phyloP scores from a whole-genome alignment of 2,797 vertebrate genomes.

The Champsocephalus esox region DNA sequence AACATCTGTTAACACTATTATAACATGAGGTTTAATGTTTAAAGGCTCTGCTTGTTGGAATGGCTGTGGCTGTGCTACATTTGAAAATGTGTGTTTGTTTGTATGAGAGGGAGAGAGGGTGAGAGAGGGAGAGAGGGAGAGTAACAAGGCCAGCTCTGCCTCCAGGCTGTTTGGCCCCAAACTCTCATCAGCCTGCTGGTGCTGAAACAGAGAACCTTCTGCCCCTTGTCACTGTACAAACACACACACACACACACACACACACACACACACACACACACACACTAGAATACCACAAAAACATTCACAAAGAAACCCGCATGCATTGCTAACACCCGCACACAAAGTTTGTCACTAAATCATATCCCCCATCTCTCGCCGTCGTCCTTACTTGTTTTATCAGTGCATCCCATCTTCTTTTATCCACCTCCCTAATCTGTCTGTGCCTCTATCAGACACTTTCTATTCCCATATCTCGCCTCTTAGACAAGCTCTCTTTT shows the following conservation, averaged over 20 bases:
- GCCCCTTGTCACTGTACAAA: conserved; percentile 62
- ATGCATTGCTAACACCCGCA: conserved; percentile 33
- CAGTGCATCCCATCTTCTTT: conserved; percentile 72
- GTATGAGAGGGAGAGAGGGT: conserved; percentile 27
- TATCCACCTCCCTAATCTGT: conserved; percentile 77
- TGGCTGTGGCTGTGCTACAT: conserved; percentile 36
- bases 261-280: conserved; percentile 17
- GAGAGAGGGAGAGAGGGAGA: not conserved
- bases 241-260: conserved; percentile 29
- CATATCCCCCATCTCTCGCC: conserved; percentile 61
- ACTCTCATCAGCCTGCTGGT: conserved; percentile 84
- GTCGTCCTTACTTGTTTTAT: conserved; percentile 72
- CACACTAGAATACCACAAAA: too few relatives aligned
- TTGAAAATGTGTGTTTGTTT: conserved; percentile 55
- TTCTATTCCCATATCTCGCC: conserved; percentile 73
- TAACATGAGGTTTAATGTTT: conserved; percentile 15
- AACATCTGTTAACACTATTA: conserved; percentile 2
- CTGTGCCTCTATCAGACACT: conserved; percentile 71
- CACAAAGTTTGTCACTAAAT: conserved; percentile 66
- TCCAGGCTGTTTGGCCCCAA: conserved; percentile 79
- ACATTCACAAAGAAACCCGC: conserved; percentile 17
- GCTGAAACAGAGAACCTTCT: conserved; percentile 81
- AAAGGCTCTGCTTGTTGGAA: conserved; percentile 36
- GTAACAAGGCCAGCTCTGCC: conserved; percentile 81
- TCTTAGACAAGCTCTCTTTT: conserved; percentile 67